Evolutionary conservation across 2,797 vertebrate species (phyloP).

Genomic region (Melanotaenia parkinsoni): DNA sequence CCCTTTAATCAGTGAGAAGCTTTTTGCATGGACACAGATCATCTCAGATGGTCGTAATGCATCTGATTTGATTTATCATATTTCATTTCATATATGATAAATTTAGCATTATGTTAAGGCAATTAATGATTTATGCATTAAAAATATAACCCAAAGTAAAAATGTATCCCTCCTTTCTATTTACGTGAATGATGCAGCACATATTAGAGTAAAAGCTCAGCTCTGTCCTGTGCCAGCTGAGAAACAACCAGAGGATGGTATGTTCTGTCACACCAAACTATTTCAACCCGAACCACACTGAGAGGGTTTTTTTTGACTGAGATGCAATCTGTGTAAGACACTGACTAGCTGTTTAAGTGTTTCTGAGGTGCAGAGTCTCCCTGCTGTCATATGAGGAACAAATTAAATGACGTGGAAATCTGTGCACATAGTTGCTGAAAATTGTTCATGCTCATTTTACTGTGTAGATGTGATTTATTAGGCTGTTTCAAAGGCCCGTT

Average conservation of each 20-base stretch:
- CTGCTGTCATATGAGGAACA: constrained; percentile 13
- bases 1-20: constrained; percentile 56
- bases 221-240: constrained; percentile 41
- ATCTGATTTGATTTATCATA: constrained; percentile 85
- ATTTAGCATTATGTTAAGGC: constrained; percentile 46
- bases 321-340: background rate
- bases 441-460: constrained; percentile 14
- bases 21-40: constrained; percentile 80
- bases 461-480: constrained; percentile 10
- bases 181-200: constrained; percentile 48
- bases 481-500: background rate
- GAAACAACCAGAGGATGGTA: constrained; percentile 65
- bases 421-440: constrained; percentile 10
- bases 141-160: constrained; percentile 19
- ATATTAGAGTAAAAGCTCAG: constrained; percentile 26
- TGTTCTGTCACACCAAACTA: constrained; percentile 56
- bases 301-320: constrained; percentile 21
- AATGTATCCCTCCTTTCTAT: constrained; percentile 9
- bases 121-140: constrained; percentile 32
- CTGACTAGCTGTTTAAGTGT: background rate
- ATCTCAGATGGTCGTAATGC: constrained; percentile 84
- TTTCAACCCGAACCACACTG: constrained; percentile 12
- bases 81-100: constrained; percentile 73
- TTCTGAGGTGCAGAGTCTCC: constrained; percentile 17
- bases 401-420: constrained; percentile 16